Percentiles rank a stretch among this genome's conserved stretches.
phyloP scores from a whole-genome alignment of 2,888 invertebrate genomes.

The Creontiades dilutus region DNA sequence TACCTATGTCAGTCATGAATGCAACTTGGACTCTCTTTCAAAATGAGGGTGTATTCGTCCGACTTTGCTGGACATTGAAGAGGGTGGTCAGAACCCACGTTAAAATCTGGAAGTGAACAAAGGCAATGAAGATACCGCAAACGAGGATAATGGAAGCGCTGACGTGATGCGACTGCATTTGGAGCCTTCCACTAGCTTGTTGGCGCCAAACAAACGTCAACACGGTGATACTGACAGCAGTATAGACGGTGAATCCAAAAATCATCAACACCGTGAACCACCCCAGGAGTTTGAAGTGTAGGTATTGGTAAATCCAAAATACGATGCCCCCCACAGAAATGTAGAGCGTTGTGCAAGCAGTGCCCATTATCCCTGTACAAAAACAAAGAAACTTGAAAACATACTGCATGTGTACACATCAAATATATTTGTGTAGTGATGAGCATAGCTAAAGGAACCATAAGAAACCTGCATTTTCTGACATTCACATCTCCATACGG shows the following conservation, averaged over 20 bases:
- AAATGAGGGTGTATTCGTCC: not conserved
- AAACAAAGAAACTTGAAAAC: not conserved
- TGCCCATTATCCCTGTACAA: constrained; percentile 1
- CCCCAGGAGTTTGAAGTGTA: not conserved
- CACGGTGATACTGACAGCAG: not conserved
- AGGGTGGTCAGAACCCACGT: not conserved
- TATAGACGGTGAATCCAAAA: not conserved
- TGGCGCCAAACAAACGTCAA: constrained; percentile 21
- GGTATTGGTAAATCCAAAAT: constrained; percentile 10
- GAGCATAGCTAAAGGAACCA: too few relatives aligned
- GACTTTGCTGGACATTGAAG: not conserved
- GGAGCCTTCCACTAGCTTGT: not conserved
- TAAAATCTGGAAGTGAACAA: not conserved
- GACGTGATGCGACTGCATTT: not conserved
- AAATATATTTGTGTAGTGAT: too few relatives aligned
- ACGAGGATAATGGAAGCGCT: constrained; percentile 26
- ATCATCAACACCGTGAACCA: not conserved
- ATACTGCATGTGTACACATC: too few relatives aligned
- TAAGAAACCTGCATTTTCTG: too few relatives aligned
- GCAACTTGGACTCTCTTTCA: not conserved
- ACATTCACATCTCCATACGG: too few relatives aligned
- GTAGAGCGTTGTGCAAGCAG: not conserved
- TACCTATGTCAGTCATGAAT: not conserved
- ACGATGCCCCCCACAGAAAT: not conserved
- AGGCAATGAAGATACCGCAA: not conserved